Percentiles rank a stretch among this genome's conserved stretches.
Evolutionary conservation across 92 coral and sea anemone genomes (phyloP).

Genomic region (Metridium senile): DNA sequence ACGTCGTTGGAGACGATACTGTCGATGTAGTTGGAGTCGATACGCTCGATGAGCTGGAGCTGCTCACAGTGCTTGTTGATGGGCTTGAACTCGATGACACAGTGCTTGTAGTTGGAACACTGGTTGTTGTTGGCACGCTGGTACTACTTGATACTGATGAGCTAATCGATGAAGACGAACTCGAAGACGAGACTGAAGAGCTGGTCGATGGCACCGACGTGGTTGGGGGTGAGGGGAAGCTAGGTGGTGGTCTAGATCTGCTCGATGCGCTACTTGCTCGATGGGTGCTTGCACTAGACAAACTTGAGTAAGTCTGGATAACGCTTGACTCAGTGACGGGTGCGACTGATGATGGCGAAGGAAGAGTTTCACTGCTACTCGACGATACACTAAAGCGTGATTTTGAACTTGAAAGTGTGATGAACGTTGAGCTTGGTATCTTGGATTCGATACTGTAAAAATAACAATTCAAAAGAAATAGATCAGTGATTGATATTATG

Average conservation of each 20-base stretch:
- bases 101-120: constrained; percentile 14
- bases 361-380: too few relatives aligned
- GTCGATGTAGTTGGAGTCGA: constrained; percentile 9
- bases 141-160: background rate
- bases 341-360: too few relatives aligned
- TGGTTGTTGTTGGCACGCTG: constrained; percentile 10
- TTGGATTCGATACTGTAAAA: too few relatives aligned
- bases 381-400: too few relatives aligned
- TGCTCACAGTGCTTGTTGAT: constrained; percentile 7
- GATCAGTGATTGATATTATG: too few relatives aligned
- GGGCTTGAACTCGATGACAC: background rate
- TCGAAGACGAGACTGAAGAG: background rate
- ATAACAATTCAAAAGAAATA: too few relatives aligned
- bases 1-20: background rate
- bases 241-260: constrained; percentile 3
- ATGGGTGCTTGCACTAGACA: too few relatives aligned
- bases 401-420: too few relatives aligned
- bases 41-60: constrained; percentile 8
- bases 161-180: background rate
- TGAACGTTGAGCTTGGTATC: too few relatives aligned
- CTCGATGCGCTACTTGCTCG: constrained; percentile 20
- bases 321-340: too few relatives aligned
- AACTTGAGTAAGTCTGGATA: too few relatives aligned
- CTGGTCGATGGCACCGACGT: constrained; percentile 6
- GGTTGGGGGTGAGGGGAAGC: background rate